phyloP scores from a whole-genome alignment of 1,140 invertebrate genomes.

The Hypsibius dujardini region DNA sequence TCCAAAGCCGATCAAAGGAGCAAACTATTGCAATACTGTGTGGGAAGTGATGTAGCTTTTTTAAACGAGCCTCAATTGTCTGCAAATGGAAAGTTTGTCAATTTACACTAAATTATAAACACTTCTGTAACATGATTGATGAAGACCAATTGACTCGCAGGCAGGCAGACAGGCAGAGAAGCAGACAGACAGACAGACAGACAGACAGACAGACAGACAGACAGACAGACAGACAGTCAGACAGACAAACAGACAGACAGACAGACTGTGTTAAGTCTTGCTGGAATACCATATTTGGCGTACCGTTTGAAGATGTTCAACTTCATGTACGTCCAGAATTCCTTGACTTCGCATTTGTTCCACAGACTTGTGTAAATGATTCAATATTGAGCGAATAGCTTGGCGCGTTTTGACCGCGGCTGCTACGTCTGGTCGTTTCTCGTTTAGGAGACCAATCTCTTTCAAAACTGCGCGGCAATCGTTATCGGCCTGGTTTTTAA shows the following conservation, averaged over 20 bases:
- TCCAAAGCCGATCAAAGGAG: slow-evolving; percentile 5
- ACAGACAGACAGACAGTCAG: too few relatives aligned
- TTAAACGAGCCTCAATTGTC: slow-evolving; percentile 13
- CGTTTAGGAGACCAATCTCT: slow-evolving; percentile 33
- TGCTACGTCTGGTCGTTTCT: slow-evolving; percentile 34
- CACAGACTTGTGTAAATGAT: slow-evolving; percentile 32
- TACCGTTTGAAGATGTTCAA: slow-evolving; percentile 29
- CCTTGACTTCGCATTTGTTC: slow-evolving; percentile 32
- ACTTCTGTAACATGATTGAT: too few relatives aligned
- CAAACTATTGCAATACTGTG: slow-evolving; percentile 11
- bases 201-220: too few relatives aligned
- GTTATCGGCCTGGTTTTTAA: slow-evolving; percentile 27
- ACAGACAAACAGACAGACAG: too few relatives aligned
- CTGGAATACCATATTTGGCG: too few relatives aligned
- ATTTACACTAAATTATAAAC: too few relatives aligned
- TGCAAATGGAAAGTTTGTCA: neutral
- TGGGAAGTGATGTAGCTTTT: slow-evolving; percentile 12
- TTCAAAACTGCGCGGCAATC: slow-evolving; percentile 29
- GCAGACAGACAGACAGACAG: too few relatives aligned
- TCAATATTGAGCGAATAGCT: slow-evolving; percentile 34
- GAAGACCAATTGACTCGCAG: too few relatives aligned
- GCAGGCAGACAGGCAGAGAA: too few relatives aligned
- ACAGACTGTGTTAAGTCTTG: too few relatives aligned
- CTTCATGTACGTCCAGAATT: slow-evolving; percentile 32
- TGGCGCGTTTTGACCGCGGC: slow-evolving; percentile 36